phyloP scores from a whole-genome alignment of 2,888 invertebrate species.

The Penaeus monodon region DNA sequence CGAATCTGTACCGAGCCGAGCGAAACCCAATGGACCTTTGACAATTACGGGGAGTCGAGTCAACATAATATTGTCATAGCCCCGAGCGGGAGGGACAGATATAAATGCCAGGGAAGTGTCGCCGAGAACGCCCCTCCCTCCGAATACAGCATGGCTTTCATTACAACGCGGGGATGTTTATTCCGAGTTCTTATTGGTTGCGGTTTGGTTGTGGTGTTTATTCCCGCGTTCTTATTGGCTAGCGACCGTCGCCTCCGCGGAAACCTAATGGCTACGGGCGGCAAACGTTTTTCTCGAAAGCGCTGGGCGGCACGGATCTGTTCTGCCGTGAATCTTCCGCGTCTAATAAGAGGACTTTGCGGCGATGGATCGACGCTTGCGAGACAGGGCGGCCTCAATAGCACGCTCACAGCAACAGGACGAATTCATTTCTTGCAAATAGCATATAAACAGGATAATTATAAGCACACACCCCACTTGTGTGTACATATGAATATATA shows the following conservation, averaged over 20 bases:
- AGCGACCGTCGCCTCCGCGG: background rate
- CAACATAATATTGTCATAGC: slow-evolving; percentile 51
- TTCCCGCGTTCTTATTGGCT: slow-evolving; percentile 32
- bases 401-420: too few relatives aligned
- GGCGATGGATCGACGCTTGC: too few relatives aligned
- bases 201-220: slow-evolving; percentile 18
- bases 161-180: slow-evolving; percentile 30
- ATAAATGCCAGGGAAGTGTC: slow-evolving; percentile 15
- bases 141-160: slow-evolving; percentile 25
- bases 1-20: slow-evolving; percentile 19
- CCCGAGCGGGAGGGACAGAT: slow-evolving; percentile 27
- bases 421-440: too few relatives aligned
- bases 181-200: slow-evolving; percentile 42
- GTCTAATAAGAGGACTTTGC: too few relatives aligned
- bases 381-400: too few relatives aligned
- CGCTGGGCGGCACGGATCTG: too few relatives aligned
- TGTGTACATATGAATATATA: too few relatives aligned
- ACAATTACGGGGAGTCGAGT: slow-evolving; percentile 42
- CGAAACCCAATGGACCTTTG: slow-evolving; percentile 48
- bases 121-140: too few relatives aligned
- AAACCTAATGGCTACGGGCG: background rate
- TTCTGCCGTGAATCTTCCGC: too few relatives aligned
- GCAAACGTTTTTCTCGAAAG: background rate
- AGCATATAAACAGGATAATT: too few relatives aligned
- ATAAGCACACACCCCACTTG: too few relatives aligned